Evolutionary conservation across 2,888 invertebrate genomes (phyloP).

Genomic region (Pteria penguin): DNA sequence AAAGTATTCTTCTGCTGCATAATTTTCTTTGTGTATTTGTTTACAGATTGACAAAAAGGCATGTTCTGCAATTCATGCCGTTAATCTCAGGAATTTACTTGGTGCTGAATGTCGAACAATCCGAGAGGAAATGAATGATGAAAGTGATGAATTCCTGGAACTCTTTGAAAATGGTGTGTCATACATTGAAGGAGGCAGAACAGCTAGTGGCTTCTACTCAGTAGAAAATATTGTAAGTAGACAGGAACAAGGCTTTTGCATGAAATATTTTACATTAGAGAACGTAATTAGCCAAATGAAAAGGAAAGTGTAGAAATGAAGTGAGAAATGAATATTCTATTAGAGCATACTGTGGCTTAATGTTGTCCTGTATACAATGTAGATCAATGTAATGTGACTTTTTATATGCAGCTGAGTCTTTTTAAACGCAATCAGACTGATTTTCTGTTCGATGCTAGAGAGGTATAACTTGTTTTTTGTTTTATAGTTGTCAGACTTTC

Average conservation of each 20-base stretch:
- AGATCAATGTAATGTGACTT: too few species aligned
- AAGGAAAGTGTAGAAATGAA: too few species aligned
- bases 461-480: too few species aligned
- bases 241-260: neutral
- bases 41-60: slow-evolving; percentile 92
- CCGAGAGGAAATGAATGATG: slow-evolving; percentile 98
- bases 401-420: too few species aligned
- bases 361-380: too few species aligned
- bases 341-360: too few species aligned
- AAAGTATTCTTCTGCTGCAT: too few species aligned
- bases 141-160: slow-evolving; percentile 95
- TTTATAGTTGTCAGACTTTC: too few species aligned
- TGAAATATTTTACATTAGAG: neutral
- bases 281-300: too few species aligned
- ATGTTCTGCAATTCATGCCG: slow-evolving; percentile 98
- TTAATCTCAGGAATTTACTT: slow-evolving; percentile 96
- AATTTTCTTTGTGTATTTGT: neutral
- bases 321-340: too few species aligned
- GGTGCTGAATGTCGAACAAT: slow-evolving; percentile 96
- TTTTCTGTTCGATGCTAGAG: too few species aligned
- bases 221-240: slow-evolving; percentile 87
- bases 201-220: slow-evolving; percentile 97
- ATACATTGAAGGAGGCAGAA: slow-evolving; percentile 98
- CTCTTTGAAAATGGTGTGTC: slow-evolving; percentile 94
- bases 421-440: too few species aligned